Evolutionary conservation across 2,797 vertebrate species (phyloP).

Genomic region (Chloroceryle inda): DNA sequence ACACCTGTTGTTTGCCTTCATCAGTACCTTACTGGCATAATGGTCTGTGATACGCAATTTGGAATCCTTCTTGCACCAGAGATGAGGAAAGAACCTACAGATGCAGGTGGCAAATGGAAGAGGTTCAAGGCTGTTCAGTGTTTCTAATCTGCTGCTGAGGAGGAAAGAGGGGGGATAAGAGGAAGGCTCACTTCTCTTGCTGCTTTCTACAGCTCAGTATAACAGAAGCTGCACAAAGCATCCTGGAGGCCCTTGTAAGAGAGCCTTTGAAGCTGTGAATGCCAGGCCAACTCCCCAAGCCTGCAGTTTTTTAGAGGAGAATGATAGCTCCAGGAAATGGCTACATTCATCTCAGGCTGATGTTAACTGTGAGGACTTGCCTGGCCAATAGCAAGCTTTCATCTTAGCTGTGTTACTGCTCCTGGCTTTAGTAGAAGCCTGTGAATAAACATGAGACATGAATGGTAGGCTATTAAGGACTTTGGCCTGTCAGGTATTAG

Average conservation of each 20-base stretch:
- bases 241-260: not conserved
- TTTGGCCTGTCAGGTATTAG: not conserved
- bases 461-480: not conserved
- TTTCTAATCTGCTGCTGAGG: not conserved
- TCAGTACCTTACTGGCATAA: not conserved
- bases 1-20: not conserved
- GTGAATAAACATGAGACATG: not conserved
- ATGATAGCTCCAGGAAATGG: not conserved
- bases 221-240: not conserved
- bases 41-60: not conserved
- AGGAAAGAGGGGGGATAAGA: not conserved
- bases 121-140: not conserved
- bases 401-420: not conserved
- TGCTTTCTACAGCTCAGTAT: not conserved
- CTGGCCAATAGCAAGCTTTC: not conserved
- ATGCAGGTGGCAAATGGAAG: not conserved
- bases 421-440: not conserved
- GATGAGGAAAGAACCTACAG: not conserved
- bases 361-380: not conserved
- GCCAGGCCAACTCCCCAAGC: not conserved
- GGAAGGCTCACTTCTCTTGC: not conserved
- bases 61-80: not conserved
- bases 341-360: not conserved
- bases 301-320: not conserved
- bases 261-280: not conserved